Evolutionary conservation across 2,888 invertebrate genomes (phyloP).

Genomic region (Drosophila anomalipes): DNA sequence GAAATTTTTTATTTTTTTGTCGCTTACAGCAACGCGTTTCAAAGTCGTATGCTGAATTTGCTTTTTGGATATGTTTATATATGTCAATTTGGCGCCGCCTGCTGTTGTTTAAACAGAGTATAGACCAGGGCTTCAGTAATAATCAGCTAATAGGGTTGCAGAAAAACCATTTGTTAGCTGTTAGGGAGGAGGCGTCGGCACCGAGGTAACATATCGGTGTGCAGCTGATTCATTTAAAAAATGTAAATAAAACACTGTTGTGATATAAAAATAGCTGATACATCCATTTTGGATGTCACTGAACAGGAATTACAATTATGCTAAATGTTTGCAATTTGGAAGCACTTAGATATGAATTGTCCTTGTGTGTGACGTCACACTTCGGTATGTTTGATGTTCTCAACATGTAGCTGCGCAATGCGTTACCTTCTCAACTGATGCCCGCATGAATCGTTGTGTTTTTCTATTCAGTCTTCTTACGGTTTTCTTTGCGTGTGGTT

Average conservation of each 20-base stretch:
- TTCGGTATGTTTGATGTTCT: constrained; percentile 17
- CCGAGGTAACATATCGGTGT: constrained; percentile 7
- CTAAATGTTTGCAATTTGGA: neutral
- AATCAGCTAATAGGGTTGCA: constrained; percentile 21
- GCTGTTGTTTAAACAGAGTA: constrained; percentile 16
- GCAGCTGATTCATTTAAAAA: neutral
- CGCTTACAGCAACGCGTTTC: constrained; percentile 4
- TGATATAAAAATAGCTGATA: neutral
- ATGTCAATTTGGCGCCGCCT: constrained; percentile 46
- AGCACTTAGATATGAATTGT: too few relatives aligned
- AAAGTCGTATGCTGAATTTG: constrained; percentile 6
- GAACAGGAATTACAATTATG: neutral
- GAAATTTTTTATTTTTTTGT: constrained; percentile 29
- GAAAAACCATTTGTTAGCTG: neutral
- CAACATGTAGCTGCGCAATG: constrained; percentile 9
- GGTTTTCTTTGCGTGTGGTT: constrained; percentile 55
- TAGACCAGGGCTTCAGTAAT: constrained; percentile 20
- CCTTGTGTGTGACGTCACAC: constrained; percentile 13
- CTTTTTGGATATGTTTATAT: neutral
- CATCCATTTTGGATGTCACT: neutral
- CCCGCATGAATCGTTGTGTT: constrained; percentile 33
- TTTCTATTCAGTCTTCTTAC: constrained; percentile 53
- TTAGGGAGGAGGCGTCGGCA: constrained; percentile 4
- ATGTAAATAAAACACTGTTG: neutral
- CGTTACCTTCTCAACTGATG: constrained; percentile 24